These are phyloP conservation scores for Netelia virgata DNA, from an alignment of 2,888 invertebrate species.

Conservation along the genomic window DNA sequence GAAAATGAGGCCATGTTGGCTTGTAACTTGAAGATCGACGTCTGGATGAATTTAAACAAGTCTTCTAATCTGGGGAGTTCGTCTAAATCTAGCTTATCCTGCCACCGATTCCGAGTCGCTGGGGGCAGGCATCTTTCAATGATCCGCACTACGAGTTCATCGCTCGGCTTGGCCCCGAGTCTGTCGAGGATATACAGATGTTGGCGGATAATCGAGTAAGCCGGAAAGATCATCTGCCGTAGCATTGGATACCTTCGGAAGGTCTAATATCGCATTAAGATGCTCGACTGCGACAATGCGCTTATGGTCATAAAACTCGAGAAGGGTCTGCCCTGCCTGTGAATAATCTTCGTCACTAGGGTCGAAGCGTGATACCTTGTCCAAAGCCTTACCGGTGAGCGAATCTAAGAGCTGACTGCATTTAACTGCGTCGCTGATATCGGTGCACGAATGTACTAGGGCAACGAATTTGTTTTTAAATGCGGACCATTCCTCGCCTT, in stretches of 20 bases:
- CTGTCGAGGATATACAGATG: conserved; percentile 67
- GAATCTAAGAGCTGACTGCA: conserved; percentile 44
- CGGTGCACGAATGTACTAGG: conserved; percentile 49
- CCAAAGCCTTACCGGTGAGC: conserved; percentile 39
- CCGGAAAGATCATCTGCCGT: conserved; percentile 24
- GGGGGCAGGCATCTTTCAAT: background rate
- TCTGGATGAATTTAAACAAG: background rate
- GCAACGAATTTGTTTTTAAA: conserved; percentile 56
- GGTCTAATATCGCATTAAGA: conserved; percentile 40
- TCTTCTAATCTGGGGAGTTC: background rate
- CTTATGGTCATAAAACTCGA: conserved; percentile 50
- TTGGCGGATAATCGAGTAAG: conserved; percentile 51
- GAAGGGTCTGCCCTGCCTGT: conserved; percentile 39
- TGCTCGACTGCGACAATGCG: conserved; percentile 60
- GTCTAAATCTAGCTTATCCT: background rate
- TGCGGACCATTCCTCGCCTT: conserved; percentile 53
- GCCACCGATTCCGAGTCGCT: background rate
- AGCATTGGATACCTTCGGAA: background rate
- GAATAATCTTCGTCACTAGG: conserved; percentile 54
- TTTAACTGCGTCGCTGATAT: conserved; percentile 54
- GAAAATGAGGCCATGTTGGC: background rate
- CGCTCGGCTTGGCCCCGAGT: conserved; percentile 58
- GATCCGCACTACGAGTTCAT: background rate
- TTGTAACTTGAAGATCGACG: background rate
- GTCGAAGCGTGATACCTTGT: conserved; percentile 32